Base-by-base conservation (phyloP, 2,888 invertebrate species). In the Lysandra coridon region DNA sequence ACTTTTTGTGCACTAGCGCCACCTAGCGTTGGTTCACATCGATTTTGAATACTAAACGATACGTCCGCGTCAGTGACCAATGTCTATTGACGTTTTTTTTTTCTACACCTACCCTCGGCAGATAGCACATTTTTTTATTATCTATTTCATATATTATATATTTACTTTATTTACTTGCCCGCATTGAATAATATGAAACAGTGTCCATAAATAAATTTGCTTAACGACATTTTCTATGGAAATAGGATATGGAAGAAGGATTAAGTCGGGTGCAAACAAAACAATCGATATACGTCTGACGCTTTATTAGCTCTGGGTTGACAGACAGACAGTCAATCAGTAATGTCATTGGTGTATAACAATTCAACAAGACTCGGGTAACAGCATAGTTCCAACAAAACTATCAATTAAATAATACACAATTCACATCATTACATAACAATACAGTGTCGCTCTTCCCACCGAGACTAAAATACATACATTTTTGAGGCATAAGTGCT, bases 351-450 rank as follows among this genome's bases (percentile, higher is more conserved):
- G 90, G 87, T 92, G 91, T 90, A 92, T 88, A 92, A 90, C 92
- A 92, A 92, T 92, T 93, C 85, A 94, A 94, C 94, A 94, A 94
- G 94, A 94, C 94, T 93, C 91, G 92, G 92, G 93, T 94, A 94
- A 94, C 92, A 91, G 91, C 87, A 87, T 91, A 93, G 93, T 92
- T 93, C 92, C 90, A 93, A 93, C 91, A 91, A 93, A 93, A 92
- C 92, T 90, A 92, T 87, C 83, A 87, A 90, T 92, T 92, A 90
- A 91, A 92, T 90, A 69, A 33, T 92, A 92, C 89, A 89, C 86
- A 75, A 74, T 88, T 90, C 86, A 86, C 85, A 88, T 88, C 85
- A 88, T 88, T 86, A 87, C 89, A 88, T 92, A 92, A 91, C 90
- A 91, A 87, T 83, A 85, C 80, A 78, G 83, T 44, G 23, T 30